Conservation (phyloP, 2,113 vertebrate genomes). For the Montifringilla adamsi region DNA sequence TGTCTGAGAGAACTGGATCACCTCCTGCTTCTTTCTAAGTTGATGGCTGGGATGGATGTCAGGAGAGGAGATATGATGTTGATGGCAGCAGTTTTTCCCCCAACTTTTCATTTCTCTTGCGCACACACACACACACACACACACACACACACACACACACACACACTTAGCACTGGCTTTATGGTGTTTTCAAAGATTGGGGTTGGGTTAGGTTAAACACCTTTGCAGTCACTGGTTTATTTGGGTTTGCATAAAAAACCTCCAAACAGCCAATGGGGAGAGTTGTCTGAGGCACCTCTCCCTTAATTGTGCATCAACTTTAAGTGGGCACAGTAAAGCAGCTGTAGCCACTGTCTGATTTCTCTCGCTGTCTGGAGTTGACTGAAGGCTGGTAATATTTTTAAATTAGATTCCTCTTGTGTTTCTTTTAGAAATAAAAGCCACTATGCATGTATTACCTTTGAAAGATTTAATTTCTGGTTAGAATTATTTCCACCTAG, state of each 20-base stretch:
- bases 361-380: neutral
- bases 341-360: neutral
- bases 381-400: neutral
- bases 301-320: neutral
- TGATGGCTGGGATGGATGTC: neutral
- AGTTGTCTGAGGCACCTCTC: neutral
- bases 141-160: neutral
- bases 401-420: neutral
- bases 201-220: neutral
- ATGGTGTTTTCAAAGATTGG: neutral
- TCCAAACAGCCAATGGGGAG: neutral
- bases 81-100: neutral
- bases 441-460: neutral
- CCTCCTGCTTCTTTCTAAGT: neutral
- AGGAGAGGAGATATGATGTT: neutral
- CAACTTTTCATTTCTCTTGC: neutral
- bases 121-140: no score
- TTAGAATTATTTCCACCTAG: neutral
- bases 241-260: neutral
- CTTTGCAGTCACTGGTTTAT: neutral
- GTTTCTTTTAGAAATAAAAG: neutral
- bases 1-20: neutral
- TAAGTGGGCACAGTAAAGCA: neutral
- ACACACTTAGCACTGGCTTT: neutral
- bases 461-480: neutral